These are phyloP conservation scores for Cremastinae sp. DNA, from an alignment of 2,888 invertebrate species.

Conservation along the genomic window DNA sequence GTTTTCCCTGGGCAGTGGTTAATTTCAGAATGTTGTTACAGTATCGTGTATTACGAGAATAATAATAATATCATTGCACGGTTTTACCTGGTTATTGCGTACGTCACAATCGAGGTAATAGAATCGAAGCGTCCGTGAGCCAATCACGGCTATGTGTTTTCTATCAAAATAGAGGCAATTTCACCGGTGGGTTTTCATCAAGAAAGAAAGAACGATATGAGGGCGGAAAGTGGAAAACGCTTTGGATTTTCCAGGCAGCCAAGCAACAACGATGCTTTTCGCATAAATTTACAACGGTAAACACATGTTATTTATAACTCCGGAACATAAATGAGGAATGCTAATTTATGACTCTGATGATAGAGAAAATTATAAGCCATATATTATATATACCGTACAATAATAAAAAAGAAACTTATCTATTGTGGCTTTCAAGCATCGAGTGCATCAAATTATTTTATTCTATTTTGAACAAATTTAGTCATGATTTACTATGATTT, in stretches of 20 bases:
- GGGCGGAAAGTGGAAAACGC: slow-evolving; percentile 22
- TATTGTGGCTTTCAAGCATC: too few species aligned
- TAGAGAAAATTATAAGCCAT: too few species aligned
- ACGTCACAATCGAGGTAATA: slow-evolving; percentile 20
- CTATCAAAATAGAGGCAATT: slow-evolving; percentile 56
- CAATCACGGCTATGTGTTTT: slow-evolving; percentile 38
- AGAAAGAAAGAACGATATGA: slow-evolving; percentile 41
- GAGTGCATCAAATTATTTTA: too few species aligned
- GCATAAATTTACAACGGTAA: slow-evolving; percentile 80
- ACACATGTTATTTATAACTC: slow-evolving; percentile 79
- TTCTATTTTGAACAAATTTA: too few species aligned
- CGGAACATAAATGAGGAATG: slow-evolving; percentile 78
- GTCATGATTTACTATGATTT: too few species aligned
- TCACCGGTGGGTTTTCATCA: slow-evolving; percentile 10
- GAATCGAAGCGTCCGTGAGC: slow-evolving; percentile 31
- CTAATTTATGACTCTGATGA: slow-evolving; percentile 80
- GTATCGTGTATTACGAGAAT: slow-evolving; percentile 7
- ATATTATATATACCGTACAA: too few species aligned
- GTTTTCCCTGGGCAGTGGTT: neutral
- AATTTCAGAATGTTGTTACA: neutral
- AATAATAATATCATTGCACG: neutral
- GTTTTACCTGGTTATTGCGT: slow-evolving; percentile 23
- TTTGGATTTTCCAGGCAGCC: slow-evolving; percentile 8
- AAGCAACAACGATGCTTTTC: slow-evolving; percentile 24
- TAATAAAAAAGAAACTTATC: too few species aligned